Conservation (phyloP, 2,888 invertebrate genomes). For the Dioctria linearis region DNA sequence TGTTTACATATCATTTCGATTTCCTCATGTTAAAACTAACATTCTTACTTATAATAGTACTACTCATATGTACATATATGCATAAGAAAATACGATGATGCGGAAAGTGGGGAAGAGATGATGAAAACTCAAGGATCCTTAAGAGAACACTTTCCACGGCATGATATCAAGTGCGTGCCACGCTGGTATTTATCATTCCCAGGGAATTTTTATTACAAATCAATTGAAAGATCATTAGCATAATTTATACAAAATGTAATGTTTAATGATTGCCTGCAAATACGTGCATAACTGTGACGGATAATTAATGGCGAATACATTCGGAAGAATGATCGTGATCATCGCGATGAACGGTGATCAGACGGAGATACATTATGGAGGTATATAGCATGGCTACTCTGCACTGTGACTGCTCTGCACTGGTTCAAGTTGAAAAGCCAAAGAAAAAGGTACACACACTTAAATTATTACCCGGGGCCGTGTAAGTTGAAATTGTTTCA, state of each 20-base stretch:
- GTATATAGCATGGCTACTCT: background rate
- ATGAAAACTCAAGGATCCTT: background rate
- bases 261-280: conserved; percentile 69
- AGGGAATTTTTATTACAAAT: conserved; percentile 72
- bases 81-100: too few species aligned
- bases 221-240: conserved; percentile 72
- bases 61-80: too few species aligned
- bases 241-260: conserved; percentile 72
- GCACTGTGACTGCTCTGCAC: background rate
- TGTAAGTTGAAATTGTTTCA: conserved; percentile 46
- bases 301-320: conserved; percentile 50
- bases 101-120: background rate
- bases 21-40: too few species aligned
- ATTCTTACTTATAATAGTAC: too few species aligned
- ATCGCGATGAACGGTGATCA: conserved; percentile 42
- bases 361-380: background rate
- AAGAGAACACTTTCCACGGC: conserved; percentile 21
- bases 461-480: conserved; percentile 29
- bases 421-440: background rate
- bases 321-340: conserved; percentile 49
- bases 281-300: conserved; percentile 56
- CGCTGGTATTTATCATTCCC: conserved; percentile 70
- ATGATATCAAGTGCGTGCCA: conserved; percentile 67
- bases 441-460: background rate
- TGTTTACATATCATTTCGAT: too few species aligned